Percentiles rank a stretch among this genome's conserved stretches.
phyloP scores from a whole-genome alignment of 2,888 invertebrate species.

The Tenthredo notha region DNA sequence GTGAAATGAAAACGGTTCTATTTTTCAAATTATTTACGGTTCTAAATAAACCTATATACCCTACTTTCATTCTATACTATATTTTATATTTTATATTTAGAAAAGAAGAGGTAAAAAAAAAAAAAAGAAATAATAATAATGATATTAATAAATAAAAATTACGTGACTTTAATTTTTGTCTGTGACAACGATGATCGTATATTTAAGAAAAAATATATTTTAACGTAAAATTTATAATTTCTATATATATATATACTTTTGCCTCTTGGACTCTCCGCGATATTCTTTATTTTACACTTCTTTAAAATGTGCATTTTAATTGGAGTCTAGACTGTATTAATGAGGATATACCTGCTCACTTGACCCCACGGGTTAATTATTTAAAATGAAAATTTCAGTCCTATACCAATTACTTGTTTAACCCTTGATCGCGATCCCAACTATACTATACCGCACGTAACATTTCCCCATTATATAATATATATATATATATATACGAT shows the following conservation, averaged over 20 bases:
- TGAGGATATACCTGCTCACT: constrained; percentile 49
- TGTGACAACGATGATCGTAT: no score
- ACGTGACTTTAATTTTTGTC: no score
- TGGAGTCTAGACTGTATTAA: constrained; percentile 57
- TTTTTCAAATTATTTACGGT: background rate
- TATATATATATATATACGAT: background rate
- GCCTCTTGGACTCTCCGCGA: no score
- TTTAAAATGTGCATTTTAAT: constrained; percentile 54
- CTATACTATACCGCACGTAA: no score
- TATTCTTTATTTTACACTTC: background rate
- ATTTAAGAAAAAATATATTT: no score
- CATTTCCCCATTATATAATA: background rate
- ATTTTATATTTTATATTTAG: background rate
- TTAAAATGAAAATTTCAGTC: constrained; percentile 28
- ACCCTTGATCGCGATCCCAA: constrained; percentile 5
- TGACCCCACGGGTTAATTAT: constrained; percentile 36
- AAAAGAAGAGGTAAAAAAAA: background rate
- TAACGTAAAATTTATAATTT: no score
- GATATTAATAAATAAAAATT: no score
- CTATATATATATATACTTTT: no score
- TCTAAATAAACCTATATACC: no score
- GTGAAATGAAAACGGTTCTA: background rate
- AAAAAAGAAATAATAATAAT: no score
- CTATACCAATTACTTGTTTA: constrained; percentile 20
- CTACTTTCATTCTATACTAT: background rate